Percentiles rank a stretch among this genome's conserved stretches.
These are phyloP conservation scores for Brachionus plicatilis DNA, from an alignment of 1,140 invertebrate genomes.

Conservation along the genomic window DNA sequence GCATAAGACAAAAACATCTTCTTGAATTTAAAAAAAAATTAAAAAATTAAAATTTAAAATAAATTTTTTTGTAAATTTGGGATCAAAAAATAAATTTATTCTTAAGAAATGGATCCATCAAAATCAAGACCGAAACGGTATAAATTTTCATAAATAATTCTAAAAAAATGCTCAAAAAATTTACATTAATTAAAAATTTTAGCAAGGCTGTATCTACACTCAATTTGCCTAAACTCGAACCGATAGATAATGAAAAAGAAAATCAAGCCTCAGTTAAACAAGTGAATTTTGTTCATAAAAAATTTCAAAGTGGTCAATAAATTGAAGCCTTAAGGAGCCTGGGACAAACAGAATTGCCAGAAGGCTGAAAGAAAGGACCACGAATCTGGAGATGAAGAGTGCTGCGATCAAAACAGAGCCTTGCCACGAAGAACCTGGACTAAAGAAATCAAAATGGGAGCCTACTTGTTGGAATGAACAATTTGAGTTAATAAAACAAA, in stretches of 20 bases:
- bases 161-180: neutral
- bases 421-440: neutral
- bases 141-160: neutral
- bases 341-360: neutral
- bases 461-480: neutral
- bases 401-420: neutral
- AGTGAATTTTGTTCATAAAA: neutral
- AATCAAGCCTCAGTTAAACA: neutral
- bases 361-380: neutral
- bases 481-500: neutral
- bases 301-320: neutral
- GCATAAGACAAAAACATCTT: neutral
- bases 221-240: neutral
- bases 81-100: neutral
- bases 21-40: neutral
- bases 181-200: neutral
- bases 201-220: neutral
- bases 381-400: neutral
- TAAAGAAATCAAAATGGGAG: slow-evolving; percentile 33
- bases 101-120: neutral
- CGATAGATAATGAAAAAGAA: neutral
- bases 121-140: neutral
- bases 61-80: neutral
- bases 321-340: neutral
- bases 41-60: neutral